Base-by-base conservation (phyloP, 92 coral and sea anemone species). In the Siderastrea siderea region DNA sequence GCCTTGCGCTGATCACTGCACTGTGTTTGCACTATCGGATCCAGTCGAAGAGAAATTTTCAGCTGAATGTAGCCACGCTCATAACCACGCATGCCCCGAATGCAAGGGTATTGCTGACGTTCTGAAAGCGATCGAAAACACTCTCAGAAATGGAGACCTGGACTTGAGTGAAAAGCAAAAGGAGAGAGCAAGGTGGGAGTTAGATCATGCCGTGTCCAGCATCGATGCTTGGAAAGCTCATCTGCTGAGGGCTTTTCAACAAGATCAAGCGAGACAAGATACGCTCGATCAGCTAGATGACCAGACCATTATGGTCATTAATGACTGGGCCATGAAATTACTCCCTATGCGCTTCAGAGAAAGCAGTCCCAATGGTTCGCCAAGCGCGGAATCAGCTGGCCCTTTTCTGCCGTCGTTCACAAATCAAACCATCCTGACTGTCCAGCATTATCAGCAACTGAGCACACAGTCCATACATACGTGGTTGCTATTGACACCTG, bases 301-400 rank as follows among this genome's bases (percentile, higher is more conserved):
- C 64, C 26, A 47, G 53, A 58, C 75, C 76, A 63, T 90, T 6
- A 49, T 90, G 4, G 76, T 90, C 51, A 90, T 90, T 48, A 84
- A 84, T 16, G 87, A 90, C 84, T 90, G 93, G 90, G 92, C 90
- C 26, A 84, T 78, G 90, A 90, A 90, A 53, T 53, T 90, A 13
- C 47, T 90, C 12, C 93, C 90, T 6, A 85, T 71, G 83, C 26
- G 50, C 9, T 90, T 84, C 65, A 77, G 93, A 67, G 93, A 90
- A 68, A 89, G 46, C 93, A 78, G 79, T 74, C 77, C 81, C 2
- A 90, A 90, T 82, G 94, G 91, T 91, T 87, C 63, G 78, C 76
- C 7, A 87, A 87, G 59, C 87, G 90, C 14, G 87, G 88, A 38
- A 6, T 68, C 14, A 91, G 80, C 46, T 90, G 90, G 93, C 90